Percentiles rank a stretch among this genome's conserved stretches.
Conservation (phyloP, 2,113 vertebrate species). For the Neofelis nebulosa region DNA sequence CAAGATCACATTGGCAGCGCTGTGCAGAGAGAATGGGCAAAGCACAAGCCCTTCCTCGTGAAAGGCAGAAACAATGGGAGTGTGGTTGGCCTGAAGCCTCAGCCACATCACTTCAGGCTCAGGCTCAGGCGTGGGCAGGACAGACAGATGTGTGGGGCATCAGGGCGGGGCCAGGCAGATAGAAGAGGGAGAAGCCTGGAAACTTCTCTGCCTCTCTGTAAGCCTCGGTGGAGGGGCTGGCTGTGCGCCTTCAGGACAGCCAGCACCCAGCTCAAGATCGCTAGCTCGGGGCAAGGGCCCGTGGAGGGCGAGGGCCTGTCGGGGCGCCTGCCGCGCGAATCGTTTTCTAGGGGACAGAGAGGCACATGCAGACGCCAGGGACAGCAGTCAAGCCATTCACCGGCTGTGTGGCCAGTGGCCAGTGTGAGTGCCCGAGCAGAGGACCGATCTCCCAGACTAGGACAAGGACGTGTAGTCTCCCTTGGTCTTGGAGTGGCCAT, state of each 20-base stretch:
- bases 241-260: neutral
- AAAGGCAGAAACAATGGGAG: rapidly evolving
- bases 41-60: rapidly evolving
- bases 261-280: neutral
- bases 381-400: neutral
- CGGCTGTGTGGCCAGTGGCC: neutral
- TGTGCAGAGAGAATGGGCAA: neutral
- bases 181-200: rapidly evolving
- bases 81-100: neutral
- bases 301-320: rapidly evolving
- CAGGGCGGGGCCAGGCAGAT: rapidly evolving
- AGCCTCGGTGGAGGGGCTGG: rapidly evolving
- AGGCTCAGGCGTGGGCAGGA: neutral
- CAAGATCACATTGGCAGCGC: rapidly evolving
- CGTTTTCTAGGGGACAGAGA: neutral
- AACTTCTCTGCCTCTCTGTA: rapidly evolving
- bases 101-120: neutral
- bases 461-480: neutral
- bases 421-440: neutral
- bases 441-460: too few relatives aligned
- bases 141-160: rapidly evolving
- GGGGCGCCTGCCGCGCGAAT: rapidly evolving
- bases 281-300: neutral
- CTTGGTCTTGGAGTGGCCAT: neutral
- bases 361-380: neutral